A percentile compares a stretch with the other conserved stretches of the same genome.
Conservation (phyloP, 2,888 invertebrate genomes). For the Nemotelus nigrinus region DNA sequence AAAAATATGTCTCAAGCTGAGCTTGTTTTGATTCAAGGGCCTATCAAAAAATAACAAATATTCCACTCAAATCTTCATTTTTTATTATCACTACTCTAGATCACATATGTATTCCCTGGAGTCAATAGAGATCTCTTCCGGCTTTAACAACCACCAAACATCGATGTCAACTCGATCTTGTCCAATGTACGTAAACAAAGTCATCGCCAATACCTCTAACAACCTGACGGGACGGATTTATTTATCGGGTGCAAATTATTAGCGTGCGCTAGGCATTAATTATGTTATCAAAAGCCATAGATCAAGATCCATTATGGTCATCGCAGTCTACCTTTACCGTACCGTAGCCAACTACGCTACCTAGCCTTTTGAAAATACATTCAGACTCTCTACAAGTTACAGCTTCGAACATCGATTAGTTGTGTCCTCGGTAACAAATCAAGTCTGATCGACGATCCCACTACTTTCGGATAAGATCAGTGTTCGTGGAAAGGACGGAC, state of each 20-base stretch:
- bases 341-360: too few relatives aligned
- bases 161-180: neutral
- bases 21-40: too few relatives aligned
- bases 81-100: too few relatives aligned
- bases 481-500: neutral
- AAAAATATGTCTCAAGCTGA: too few relatives aligned
- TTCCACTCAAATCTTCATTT: too few relatives aligned
- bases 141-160: too few relatives aligned
- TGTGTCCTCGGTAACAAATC: conserved; percentile 22
- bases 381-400: conserved; percentile 23
- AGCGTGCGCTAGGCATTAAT: conserved; percentile 32
- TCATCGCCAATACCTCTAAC: neutral
- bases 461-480: neutral
- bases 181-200: conserved; percentile 14
- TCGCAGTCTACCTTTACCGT: too few relatives aligned
- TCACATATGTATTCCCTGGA: too few relatives aligned
- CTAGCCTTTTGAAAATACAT: neutral
- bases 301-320: conserved; percentile 26
- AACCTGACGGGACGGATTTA: conserved; percentile 8
- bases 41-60: too few relatives aligned
- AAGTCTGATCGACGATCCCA: conserved; percentile 11
- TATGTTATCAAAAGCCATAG: conserved; percentile 14
- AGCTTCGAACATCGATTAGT: conserved; percentile 22
- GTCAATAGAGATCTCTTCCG: neutral
- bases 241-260: conserved; percentile 43